These are phyloP conservation scores for Neogobius melanostomus DNA, from an alignment of 2,113 vertebrate species.

Conservation along the genomic window DNA sequence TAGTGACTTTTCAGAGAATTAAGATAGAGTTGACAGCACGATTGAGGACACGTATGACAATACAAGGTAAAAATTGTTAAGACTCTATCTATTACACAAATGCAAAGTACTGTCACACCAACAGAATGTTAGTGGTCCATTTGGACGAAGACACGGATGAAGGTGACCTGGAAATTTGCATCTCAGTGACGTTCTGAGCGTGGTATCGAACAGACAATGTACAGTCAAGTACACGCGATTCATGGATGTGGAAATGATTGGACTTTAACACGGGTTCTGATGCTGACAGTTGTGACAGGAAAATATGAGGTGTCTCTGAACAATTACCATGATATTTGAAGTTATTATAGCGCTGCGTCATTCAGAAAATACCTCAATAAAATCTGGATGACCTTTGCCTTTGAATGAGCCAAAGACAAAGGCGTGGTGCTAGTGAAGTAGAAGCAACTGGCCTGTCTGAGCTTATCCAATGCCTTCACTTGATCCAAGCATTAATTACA, in stretches of 20 bases:
- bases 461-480: neutral
- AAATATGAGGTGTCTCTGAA: neutral
- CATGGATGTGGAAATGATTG: neutral
- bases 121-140: too few species aligned
- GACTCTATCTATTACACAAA: too few species aligned
- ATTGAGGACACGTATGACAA: too few species aligned
- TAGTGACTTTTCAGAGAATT: too few species aligned
- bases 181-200: neutral
- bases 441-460: neutral
- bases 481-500: neutral
- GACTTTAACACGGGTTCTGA: too few species aligned
- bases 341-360: neutral
- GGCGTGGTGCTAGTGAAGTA: neutral
- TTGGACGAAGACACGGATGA: too few species aligned
- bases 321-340: neutral
- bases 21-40: too few species aligned
- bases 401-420: neutral
- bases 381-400: conserved; percentile 5
- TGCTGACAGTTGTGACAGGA: neutral
- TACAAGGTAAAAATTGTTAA: too few species aligned
- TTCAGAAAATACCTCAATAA: neutral
- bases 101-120: too few species aligned
- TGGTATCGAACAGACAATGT: neutral
- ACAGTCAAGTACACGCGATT: neutral
- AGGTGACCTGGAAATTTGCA: too few species aligned